Conservation (phyloP, 2,113 vertebrate species). For the Python bivittatus region DNA sequence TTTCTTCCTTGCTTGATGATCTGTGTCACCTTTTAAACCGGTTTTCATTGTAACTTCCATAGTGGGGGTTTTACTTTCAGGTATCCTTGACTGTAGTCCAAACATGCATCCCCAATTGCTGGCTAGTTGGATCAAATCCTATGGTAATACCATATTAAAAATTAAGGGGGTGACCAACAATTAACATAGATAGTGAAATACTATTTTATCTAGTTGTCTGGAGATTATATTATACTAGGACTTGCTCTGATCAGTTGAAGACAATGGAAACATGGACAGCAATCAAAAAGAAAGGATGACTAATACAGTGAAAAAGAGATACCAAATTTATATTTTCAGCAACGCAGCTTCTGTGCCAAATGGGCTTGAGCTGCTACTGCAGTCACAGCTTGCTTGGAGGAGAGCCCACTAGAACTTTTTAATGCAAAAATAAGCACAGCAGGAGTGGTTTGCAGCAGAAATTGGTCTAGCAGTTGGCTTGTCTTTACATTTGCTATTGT, state of each 20-base stretch:
- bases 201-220: constrained; percentile 23
- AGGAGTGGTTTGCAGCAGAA: not conserved
- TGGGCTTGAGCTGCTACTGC: not conserved
- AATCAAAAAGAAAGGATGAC: constrained; percentile 3
- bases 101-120: constrained; percentile 28
- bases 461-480: not conserved
- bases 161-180: constrained; percentile 50
- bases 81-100: constrained; percentile 68
- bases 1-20: constrained; percentile 42
- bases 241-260: constrained; percentile 19
- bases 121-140: constrained; percentile 55
- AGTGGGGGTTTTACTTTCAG: constrained; percentile 43
- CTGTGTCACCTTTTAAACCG: constrained; percentile 45
- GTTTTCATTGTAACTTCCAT: constrained; percentile 42
- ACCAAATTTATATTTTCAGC: not conserved
- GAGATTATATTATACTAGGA: constrained; percentile 14
- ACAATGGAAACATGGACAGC: not conserved
- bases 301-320: constrained; percentile 9
- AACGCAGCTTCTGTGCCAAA: constrained; percentile 34
- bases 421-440: not conserved
- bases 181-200: not conserved
- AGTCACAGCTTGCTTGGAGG: not conserved
- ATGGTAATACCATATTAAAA: constrained; percentile 51
- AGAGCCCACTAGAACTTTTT: not conserved
- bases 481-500: not conserved